Evolutionary conservation across 2,888 invertebrate species (phyloP).

Genomic region (Eueremaeus valkanovi): DNA sequence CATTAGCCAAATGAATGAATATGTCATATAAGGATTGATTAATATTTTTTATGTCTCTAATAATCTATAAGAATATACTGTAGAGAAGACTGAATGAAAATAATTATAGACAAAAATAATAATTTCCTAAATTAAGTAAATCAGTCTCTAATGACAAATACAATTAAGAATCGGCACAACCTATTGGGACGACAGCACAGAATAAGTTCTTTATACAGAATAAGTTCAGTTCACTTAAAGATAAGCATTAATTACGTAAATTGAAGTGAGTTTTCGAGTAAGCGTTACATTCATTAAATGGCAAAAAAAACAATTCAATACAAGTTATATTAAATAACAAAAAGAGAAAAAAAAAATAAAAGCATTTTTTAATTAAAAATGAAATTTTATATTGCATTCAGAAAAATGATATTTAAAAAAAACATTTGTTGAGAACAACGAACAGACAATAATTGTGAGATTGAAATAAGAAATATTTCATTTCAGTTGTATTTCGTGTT

Average conservation of each 20-base stretch:
- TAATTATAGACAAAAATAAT: background rate
- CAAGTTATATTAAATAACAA: background rate
- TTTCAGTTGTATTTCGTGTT: background rate
- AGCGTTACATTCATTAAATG: background rate
- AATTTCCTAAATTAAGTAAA: constrained; percentile 1
- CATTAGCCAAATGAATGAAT: background rate
- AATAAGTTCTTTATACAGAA: background rate
- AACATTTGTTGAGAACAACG: background rate
- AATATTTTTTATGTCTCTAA: background rate
- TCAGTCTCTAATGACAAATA: background rate
- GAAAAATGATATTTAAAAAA: background rate
- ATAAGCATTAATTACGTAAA: constrained; percentile 26
- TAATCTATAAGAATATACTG: background rate
- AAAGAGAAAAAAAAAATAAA: background rate
- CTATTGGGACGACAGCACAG: background rate
- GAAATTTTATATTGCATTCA: background rate
- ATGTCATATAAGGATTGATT: background rate
- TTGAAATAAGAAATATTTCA: background rate
- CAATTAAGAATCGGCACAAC: background rate
- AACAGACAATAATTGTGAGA: background rate
- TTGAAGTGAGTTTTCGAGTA: background rate
- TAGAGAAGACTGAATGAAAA: background rate
- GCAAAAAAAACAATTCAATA: background rate
- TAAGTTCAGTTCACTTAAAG: background rate
- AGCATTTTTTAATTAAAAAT: background rate